Evolutionary conservation across 1,140 invertebrate genomes (phyloP).

Genomic region (Ips nitidus): DNA sequence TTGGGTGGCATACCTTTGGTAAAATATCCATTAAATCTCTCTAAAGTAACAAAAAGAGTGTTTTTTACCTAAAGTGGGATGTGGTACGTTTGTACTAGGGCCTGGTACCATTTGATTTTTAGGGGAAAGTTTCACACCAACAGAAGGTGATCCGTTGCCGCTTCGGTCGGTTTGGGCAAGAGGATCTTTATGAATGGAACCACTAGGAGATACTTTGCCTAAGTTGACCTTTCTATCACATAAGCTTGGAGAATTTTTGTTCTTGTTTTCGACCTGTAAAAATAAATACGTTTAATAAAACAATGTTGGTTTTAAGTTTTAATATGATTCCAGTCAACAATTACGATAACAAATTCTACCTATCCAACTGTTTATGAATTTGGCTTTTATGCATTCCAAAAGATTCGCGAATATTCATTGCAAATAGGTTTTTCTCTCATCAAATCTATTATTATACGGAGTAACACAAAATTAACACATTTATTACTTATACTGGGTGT

Average conservation of each 20-base stretch:
- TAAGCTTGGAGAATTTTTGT: constrained; percentile 62
- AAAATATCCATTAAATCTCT: neutral
- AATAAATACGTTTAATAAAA: neutral
- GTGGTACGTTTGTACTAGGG: constrained; percentile 55
- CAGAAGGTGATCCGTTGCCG: constrained; percentile 8
- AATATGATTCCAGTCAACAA: no score
- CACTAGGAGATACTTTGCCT: constrained; percentile 54
- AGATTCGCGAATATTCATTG: no score
- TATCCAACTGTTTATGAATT: no score
- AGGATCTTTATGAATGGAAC: constrained; percentile 39
- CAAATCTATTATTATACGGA: no score
- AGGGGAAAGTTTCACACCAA: constrained; percentile 53
- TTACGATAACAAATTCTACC: no score
- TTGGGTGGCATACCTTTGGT: constrained; percentile 41
- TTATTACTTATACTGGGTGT: neutral
- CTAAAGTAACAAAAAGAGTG: neutral
- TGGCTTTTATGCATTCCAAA: no score
- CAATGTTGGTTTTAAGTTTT: no score
- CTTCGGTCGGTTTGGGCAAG: constrained; percentile 16
- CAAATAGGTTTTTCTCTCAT: no score
- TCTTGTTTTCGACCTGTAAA: constrained; percentile 64
- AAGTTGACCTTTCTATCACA: constrained; percentile 53
- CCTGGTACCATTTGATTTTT: constrained; percentile 53
- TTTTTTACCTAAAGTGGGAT: constrained; percentile 52
- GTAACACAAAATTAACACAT: no score